Conservation (phyloP, 2,797 vertebrate genomes). For the Rachycentron canadum region DNA sequence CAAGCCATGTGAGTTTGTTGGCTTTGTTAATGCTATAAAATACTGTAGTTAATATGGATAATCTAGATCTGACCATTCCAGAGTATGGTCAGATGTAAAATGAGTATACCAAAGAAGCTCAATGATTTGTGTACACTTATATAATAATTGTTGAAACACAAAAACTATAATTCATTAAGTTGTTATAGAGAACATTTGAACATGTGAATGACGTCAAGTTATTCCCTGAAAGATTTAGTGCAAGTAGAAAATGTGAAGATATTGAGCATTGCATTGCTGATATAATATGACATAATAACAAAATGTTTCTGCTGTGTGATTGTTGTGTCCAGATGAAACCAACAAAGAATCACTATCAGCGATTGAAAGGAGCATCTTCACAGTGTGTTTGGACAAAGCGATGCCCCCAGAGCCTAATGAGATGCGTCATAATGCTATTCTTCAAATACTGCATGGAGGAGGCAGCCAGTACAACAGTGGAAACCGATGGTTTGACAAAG, state of each 20-base stretch:
- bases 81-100: no score
- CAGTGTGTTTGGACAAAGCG: constrained; percentile 88
- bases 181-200: neutral
- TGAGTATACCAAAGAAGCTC: no score
- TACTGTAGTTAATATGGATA: no score
- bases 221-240: neutral
- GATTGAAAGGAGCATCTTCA: constrained; percentile 93
- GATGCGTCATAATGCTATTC: constrained; percentile 81
- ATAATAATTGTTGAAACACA: no score
- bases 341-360: constrained; percentile 89
- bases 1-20: no score
- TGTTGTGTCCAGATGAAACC: constrained; percentile 84
- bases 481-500: constrained; percentile 96
- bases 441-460: constrained; percentile 87
- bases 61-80: no score
- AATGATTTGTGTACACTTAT: no score
- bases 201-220: neutral
- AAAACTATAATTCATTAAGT: no score
- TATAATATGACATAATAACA: neutral
- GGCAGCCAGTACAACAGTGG: constrained; percentile 87
- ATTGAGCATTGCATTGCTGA: neutral
- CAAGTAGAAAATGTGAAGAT: neutral
- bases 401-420: constrained; percentile 85
- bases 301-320: neutral
- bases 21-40: no score